phyloP scores from a whole-genome alignment of 2,797 vertebrate species.

The Simalia tracyae region DNA sequence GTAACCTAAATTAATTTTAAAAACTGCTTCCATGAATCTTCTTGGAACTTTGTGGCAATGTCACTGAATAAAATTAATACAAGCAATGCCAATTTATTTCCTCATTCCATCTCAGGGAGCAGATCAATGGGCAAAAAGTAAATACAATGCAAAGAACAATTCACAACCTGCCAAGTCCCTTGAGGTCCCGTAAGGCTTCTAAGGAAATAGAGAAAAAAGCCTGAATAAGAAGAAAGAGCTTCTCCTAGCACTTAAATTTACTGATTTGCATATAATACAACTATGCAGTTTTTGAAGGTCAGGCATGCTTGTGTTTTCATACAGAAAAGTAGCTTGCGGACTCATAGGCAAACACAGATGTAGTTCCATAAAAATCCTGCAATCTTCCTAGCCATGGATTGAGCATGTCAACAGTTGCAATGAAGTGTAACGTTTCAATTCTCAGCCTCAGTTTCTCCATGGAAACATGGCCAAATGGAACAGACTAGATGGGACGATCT shows the following conservation, averaged over 20 bases:
- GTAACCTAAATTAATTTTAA: constrained; percentile 19
- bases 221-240: not conserved
- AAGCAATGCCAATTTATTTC: constrained; percentile 1
- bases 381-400: not conserved
- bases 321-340: not conserved
- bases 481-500: not conserved
- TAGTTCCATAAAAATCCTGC: not conserved
- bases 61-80: constrained; percentile 5
- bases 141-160: not conserved
- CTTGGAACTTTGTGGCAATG: not conserved
- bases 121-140: not conserved
- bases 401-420: not conserved
- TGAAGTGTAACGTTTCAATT: not conserved
- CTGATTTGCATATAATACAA: not conserved
- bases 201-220: not conserved
- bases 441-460: not conserved
- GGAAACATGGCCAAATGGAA: not conserved
- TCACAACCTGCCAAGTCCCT: not conserved
- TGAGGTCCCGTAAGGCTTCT: not conserved
- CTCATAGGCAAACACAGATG: not conserved
- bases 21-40: not conserved
- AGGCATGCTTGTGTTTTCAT: not conserved
- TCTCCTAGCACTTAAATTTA: not conserved
- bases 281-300: not conserved
- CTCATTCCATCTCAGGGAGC: not conserved